Evolutionary conservation across 2,113 vertebrate species (phyloP).

Genomic region (Chelonoidis abingdonii): DNA sequence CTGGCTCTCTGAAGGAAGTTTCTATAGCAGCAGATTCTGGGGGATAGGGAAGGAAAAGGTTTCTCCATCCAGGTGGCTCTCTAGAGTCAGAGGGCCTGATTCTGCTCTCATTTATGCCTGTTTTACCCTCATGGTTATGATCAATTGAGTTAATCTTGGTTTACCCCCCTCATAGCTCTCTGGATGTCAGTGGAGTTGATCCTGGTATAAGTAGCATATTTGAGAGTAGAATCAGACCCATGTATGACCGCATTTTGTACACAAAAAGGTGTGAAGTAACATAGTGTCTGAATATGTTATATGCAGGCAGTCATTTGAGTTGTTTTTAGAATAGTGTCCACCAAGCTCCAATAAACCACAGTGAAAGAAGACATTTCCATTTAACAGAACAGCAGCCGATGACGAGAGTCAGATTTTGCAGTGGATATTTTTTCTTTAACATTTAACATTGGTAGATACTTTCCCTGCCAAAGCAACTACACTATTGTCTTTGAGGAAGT

Average conservation of each 20-base stretch:
- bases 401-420: constrained; percentile 15
- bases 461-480: not conserved
- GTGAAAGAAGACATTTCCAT: not conserved
- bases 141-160: not conserved
- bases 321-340: constrained; percentile 10
- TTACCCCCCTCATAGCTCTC: not conserved
- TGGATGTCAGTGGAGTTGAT: not conserved
- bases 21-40: not conserved
- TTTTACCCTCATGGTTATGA: not conserved
- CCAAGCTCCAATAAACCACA: not conserved
- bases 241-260: not conserved
- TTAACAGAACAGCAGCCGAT: not conserved
- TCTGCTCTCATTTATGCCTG: not conserved
- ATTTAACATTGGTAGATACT: constrained; percentile 5
- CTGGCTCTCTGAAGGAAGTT: not conserved
- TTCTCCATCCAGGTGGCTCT: not conserved
- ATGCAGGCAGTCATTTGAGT: not conserved
- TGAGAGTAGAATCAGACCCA: not conserved
- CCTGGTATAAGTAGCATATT: not conserved
- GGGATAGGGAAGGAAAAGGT: not conserved
- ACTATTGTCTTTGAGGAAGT: not conserved
- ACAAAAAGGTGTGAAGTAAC: not conserved
- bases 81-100: not conserved
- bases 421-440: constrained; percentile 2
- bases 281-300: constrained; percentile 17